A percentile compares a stretch with the other conserved stretches of the same genome.
phyloP scores from a whole-genome alignment of 2,113 vertebrate genomes.

The Hypomesus transpacificus region DNA sequence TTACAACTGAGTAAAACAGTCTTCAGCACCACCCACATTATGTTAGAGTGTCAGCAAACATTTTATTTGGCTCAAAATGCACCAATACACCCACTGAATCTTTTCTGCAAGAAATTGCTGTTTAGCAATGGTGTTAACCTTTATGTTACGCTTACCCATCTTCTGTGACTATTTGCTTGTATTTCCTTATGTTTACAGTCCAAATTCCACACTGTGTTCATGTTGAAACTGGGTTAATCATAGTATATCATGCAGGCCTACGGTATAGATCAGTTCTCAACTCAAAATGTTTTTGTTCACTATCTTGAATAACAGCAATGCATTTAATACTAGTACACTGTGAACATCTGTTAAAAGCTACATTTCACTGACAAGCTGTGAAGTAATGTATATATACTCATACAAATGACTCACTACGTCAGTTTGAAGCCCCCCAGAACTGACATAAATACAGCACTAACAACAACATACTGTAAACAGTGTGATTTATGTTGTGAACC shows the following conservation, averaged over 20 bases:
- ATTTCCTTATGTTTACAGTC: background rate
- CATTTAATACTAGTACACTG: no score
- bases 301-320: no score
- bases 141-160: background rate
- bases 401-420: slow-evolving; percentile 69
- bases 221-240: background rate
- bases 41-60: background rate
- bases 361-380: background rate
- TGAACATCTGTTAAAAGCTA: background rate
- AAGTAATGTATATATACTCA: no score
- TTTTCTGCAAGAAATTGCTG: background rate
- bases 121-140: background rate
- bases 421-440: slow-evolving; percentile 67
- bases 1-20: no score
- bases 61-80: background rate
- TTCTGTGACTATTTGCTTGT: background rate
- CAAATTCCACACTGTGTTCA: background rate
- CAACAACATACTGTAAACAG: slow-evolving; percentile 44
- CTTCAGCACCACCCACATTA: no score
- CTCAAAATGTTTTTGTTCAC: no score
- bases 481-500: slow-evolving; percentile 47
- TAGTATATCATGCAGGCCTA: no score
- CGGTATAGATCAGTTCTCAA: no score
- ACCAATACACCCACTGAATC: background rate
- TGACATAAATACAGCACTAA: slow-evolving; percentile 63